Evolutionary conservation across 2,797 vertebrate species (phyloP).

Genomic region (Mareca penelope): DNA sequence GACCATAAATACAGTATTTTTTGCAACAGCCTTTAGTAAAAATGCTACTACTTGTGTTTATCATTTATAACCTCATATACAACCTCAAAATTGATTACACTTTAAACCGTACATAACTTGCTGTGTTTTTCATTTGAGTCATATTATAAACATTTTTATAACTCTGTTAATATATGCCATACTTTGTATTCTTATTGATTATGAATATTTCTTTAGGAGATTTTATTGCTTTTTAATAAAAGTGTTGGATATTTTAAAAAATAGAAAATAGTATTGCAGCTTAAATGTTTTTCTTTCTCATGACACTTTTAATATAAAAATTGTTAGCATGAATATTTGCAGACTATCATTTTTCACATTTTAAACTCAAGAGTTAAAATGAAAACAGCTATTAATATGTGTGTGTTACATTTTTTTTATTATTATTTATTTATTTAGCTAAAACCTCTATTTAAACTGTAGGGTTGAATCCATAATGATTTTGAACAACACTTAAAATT

Average conservation of each 20-base stretch:
- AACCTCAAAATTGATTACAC: conserved; percentile 82
- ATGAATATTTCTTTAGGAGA: conserved; percentile 80
- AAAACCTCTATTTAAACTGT: conserved; percentile 66
- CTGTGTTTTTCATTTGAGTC: conserved; percentile 80
- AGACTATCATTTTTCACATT: conserved; percentile 58
- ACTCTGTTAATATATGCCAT: conserved; percentile 81
- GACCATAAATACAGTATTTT: conserved; percentile 78
- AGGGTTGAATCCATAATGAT: conserved; percentile 65
- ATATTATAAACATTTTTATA: conserved; percentile 80
- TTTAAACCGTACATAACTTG: conserved; percentile 79
- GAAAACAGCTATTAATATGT: conserved; percentile 51
- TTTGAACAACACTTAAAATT: conserved; percentile 70
- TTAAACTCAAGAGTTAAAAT: conserved; percentile 61
- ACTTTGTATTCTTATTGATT: conserved; percentile 83
- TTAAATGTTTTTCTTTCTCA: conserved; percentile 57
- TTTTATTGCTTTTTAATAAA: conserved; percentile 82
- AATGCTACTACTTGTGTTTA: conserved; percentile 79
- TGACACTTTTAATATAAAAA: conserved; percentile 69
- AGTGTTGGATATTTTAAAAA: conserved; percentile 71
- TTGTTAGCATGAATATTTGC: conserved; percentile 38
- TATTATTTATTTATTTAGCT: not conserved
- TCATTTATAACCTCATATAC: conserved; percentile 79
- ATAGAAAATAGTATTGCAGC: conserved; percentile 57
- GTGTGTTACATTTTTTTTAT: not conserved
- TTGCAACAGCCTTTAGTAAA: conserved; percentile 81